Base-by-base conservation (phyloP, 2,888 invertebrate species). In the Petrolisthes cinctipes region DNA sequence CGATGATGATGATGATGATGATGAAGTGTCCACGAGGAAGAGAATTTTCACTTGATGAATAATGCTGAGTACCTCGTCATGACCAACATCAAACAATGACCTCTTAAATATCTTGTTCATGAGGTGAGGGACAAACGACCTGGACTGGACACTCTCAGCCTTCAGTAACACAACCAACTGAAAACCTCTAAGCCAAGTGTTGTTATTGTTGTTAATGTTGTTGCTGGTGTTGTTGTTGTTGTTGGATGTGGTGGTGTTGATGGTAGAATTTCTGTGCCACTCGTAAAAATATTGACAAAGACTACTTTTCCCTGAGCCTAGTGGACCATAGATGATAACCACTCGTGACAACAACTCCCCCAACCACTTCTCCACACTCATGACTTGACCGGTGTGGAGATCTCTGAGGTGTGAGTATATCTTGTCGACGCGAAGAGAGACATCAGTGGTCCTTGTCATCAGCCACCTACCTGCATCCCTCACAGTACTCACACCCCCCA, bases 291-390 rank as follows among this genome's bases (percentile, higher is more conserved):
- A 79, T 20, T 86, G 83, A 54, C 73, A 73, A 20, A 89, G 23
- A 20, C 80, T 57, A 9, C 83, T 86, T 80, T 89, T 89, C 5
- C 89, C 89, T 56, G 89, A 86, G n/a, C 89, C 89, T 53, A 83
- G 23, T 5, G 89, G 89, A 5, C 86, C 89, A 23, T 86, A 79
- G 4, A 89, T 57, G 6, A 86, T 79, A 6, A 75, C 61, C 61
- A 82, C 81, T n/a, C 53, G 81, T 17, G 86, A 76, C 56, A 73
- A 14, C 53, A 9, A 53, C 11, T 37, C 81, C 5, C 61, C n/a
- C 37, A 86, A 14, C 20, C 82, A 61, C n/a, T 81, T 7, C 23
- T 86, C 81, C 20, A 76, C n/a, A 14, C n/a, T 82, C 4, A 71
- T n/a, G 5, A 37, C 51, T 1, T 57, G 53, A 5, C 56, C 14